Percentiles rank a stretch among this genome's conserved stretches.
phyloP scores from a whole-genome alignment of 1,140 invertebrate species.

The Holcopasites calliopsidis region DNA sequence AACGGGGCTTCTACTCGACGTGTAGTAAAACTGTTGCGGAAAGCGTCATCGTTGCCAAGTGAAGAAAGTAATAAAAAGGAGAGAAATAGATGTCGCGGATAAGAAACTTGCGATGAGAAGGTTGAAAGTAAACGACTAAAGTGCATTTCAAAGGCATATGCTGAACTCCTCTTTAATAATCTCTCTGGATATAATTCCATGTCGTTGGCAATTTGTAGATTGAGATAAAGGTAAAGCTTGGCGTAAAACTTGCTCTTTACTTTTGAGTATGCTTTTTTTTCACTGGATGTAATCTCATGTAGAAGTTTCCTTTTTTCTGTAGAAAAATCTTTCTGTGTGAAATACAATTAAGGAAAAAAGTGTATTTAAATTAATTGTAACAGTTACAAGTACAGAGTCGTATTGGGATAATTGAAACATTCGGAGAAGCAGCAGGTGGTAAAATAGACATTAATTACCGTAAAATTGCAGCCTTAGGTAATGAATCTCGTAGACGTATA shows the following conservation, averaged over 20 bases:
- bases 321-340: too few species aligned
- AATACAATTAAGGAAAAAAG: too few species aligned
- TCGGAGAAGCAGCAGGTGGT: background rate
- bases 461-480: background rate
- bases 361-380: background rate
- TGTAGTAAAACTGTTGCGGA: constrained; percentile 40
- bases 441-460: background rate
- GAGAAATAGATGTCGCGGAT: too few species aligned
- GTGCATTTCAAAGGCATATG: constrained; percentile 40
- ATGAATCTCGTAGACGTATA: background rate
- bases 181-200: constrained; percentile 29
- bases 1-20: constrained; percentile 1
- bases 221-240: background rate
- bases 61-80: constrained; percentile 14
- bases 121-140: constrained; percentile 46
- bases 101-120: constrained; percentile 1
- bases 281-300: background rate
- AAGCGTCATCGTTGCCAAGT: constrained; percentile 36
- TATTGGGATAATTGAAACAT: background rate
- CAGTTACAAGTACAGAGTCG: too few species aligned
- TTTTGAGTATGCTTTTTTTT: background rate
- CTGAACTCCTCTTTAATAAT: constrained; percentile 61
- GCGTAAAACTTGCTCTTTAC: background rate
- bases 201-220: background rate
- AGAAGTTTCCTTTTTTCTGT: too few species aligned